phyloP scores from a whole-genome alignment of 2,888 invertebrate species.

The Drosophila nigricruria region DNA sequence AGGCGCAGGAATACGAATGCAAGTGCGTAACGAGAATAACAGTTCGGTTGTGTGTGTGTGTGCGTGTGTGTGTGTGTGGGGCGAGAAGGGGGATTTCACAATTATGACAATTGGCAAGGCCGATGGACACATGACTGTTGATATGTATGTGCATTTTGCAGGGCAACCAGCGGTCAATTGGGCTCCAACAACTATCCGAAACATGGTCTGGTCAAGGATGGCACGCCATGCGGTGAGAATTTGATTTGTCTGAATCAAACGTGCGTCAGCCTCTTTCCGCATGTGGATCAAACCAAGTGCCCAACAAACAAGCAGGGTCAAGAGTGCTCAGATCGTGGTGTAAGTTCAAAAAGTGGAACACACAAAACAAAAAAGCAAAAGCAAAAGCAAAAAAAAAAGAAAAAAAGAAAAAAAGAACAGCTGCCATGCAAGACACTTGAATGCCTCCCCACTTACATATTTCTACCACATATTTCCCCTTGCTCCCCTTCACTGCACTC shows the following conservation, averaged over 20 bases:
- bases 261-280: conserved; percentile 94
- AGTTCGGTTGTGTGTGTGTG: conserved; percentile 1
- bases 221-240: conserved; percentile 96
- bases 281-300: conserved; percentile 94
- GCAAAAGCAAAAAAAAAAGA: too few species aligned
- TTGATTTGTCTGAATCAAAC: conserved; percentile 97
- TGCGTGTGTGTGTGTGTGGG: background rate
- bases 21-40: conserved; percentile 90
- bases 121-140: conserved; percentile 1
- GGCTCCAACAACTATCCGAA: conserved; percentile 89
- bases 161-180: conserved; percentile 91
- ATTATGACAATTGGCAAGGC: background rate
- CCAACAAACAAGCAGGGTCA: conserved; percentile 94
- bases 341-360: conserved; percentile 87
- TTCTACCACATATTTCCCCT: conserved; percentile 17
- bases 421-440: conserved; percentile 10
- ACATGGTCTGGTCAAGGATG: conserved; percentile 96
- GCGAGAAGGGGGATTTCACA: background rate
- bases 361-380: conserved; percentile 6
- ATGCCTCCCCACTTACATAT: conserved; percentile 22
- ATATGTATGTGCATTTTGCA: conserved; percentile 80
- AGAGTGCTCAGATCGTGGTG: conserved; percentile 98
- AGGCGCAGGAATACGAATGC: conserved; percentile 96
- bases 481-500: conserved; percentile 1
- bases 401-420: background rate